Evolutionary conservation across 2,797 vertebrate genomes (phyloP), one percentile per base, ranked within the genome.

Genomic region (Sebastolobus alascanus): DNA sequence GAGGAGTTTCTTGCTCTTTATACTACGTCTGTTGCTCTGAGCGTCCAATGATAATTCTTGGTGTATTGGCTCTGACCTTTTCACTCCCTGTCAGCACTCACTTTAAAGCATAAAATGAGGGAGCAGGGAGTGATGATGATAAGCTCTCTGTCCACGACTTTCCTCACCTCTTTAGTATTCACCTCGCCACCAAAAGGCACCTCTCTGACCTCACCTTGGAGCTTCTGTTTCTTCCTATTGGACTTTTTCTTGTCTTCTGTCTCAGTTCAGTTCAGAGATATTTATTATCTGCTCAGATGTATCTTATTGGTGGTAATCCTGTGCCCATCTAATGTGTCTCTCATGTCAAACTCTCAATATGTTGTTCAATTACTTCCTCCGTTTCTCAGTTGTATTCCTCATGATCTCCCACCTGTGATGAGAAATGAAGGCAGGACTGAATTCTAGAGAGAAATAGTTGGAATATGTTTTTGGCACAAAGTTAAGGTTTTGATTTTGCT

Each of bases 121-220:
- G 59, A 40, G 38, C 18, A 9, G 37, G 14, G 10, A 69, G 64
- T 14, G 69, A 16, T 13, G 12, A 80, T 43, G 33, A 73, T 55
- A 18, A 65, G 68, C 56, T 65, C 6, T 52, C 35, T 27, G 54
- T 60, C 46, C 25, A 1, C 1, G 25, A 63, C 64, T 84, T 67
- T 55, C 69, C 38, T 78, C 8, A 33, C 73, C 74, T 73, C 25
- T 18, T 65, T 63, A 50, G 68, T 11, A 35, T 73, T 84, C 75
- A 60, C 55, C 69, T 80, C 29, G 0, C 33, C 31, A 31, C 35
- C 52, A 29, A 38, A 1, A 55, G 0, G 18, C 59, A 35, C 80
- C 63, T 73, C 46, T 27, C 29, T 31, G 29, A 52, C 69, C 55
- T 59, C 25, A 67, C 65, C 73, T 58, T 55, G 43, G 25, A 25